Conservation (phyloP, 2,888 invertebrate species). For the Stegana nigrithorax region DNA sequence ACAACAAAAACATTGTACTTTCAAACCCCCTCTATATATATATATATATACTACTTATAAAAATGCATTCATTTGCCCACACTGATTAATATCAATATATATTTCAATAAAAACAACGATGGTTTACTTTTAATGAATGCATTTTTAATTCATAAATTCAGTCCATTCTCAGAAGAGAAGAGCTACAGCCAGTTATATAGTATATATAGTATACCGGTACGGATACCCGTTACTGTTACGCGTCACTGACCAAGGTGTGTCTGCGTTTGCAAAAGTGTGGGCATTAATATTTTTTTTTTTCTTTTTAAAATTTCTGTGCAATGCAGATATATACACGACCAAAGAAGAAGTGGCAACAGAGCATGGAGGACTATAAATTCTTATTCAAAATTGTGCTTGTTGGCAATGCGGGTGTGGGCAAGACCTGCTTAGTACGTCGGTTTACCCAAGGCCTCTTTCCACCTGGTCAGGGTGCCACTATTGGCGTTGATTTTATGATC, state of each 20-base stretch:
- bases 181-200: too few species aligned
- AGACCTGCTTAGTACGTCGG: slow-evolving; percentile 95
- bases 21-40: too few species aligned
- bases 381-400: slow-evolving; percentile 98
- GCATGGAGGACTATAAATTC: slow-evolving; percentile 99
- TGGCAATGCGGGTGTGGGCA: slow-evolving; percentile 98
- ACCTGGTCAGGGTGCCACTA: slow-evolving; percentile 97
- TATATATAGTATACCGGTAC: too few species aligned
- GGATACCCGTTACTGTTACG: too few species aligned
- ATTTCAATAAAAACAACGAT: not conserved
- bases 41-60: too few species aligned
- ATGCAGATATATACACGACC: too few species aligned
- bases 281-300: too few species aligned
- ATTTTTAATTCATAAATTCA: slow-evolving; percentile 25
- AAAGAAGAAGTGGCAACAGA: too few species aligned
- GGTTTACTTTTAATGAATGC: not conserved
- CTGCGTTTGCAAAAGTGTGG: too few species aligned
- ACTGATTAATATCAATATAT: not conserved
- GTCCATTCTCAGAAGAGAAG: slow-evolving; percentile 20
- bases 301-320: too few species aligned
- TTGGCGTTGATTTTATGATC: slow-evolving; percentile 99
- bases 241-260: slow-evolving; percentile 52
- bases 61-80: too few species aligned
- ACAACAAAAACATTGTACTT: not conserved
- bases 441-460: slow-evolving; percentile 99